Base-by-base conservation (phyloP, 2,113 vertebrate species). In the Aegotheles bennettii region DNA sequence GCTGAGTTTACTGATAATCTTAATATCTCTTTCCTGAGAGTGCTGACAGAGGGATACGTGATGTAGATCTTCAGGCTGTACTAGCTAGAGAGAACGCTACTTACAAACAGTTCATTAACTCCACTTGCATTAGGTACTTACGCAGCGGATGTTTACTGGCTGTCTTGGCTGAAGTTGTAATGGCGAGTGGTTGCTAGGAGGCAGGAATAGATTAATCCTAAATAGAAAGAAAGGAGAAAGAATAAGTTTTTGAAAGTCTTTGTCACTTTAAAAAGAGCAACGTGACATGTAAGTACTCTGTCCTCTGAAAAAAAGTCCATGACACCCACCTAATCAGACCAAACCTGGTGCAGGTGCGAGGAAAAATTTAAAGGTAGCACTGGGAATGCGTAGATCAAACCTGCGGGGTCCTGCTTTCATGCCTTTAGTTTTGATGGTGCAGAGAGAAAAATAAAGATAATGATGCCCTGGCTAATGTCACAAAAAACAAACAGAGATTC, bases 71-170 rank as follows among this genome's bases (percentile, higher is more conserved):
- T 51, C 42, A 80, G 83, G 16, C 67, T 79, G 40, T 59, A 17
- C 82, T 76, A 64, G 31, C 70, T 85, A 33, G n/a, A 47, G 53
- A 70, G 75, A 76, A 36, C 17, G 65, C 74, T 48, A 63, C 56
- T 89, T 95, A 43, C 3, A 13, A 94, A 45, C 13, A 76, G 94
- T 89, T 94, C 89, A 87, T 93, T 96, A 93, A 85, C 87, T 93
- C 77, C 61, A n/a, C 81, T 96, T 89, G 53, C 77, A 87, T 89
- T 84, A 81, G 77, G 77, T 73, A 42, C 87, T 95, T 85, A 89
- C 47, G 56, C 35, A 79, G 57, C 28, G 53, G 87, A 93, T 95
- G 91, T 95, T 97, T 96, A 93, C 78, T 68, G 89, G 25, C 70
- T 79, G 23, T 76, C 70, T 85, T 91, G 89, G 70, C 84, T 61